Percentiles rank a stretch among this genome's conserved stretches.
Evolutionary conservation across 2,888 invertebrate genomes (phyloP).

Genomic region (Ferdinandea cuprea): DNA sequence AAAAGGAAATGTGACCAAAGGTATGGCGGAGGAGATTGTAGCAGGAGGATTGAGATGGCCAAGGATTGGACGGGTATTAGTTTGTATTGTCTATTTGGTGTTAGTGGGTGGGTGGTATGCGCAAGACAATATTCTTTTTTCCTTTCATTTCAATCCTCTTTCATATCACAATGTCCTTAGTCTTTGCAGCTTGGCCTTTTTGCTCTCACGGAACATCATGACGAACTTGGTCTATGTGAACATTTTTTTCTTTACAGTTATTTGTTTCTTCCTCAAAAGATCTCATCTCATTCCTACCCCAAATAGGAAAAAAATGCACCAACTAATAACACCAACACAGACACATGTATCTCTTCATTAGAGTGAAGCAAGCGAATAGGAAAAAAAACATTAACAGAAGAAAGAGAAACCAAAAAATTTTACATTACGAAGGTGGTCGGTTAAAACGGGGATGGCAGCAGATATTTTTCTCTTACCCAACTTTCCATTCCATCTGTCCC

Average conservation of each 20-base stretch:
- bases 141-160: neutral
- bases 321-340: slow-evolving; percentile 15
- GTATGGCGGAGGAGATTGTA: slow-evolving; percentile 6
- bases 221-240: slow-evolving; percentile 52
- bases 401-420: slow-evolving; percentile 40
- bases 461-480: neutral
- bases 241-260: slow-evolving; percentile 2
- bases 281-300: slow-evolving; percentile 3
- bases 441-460: slow-evolving; percentile 2
- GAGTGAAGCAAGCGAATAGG: neutral
- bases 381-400: neutral
- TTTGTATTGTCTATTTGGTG: slow-evolving; percentile 56
- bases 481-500: slow-evolving; percentile 30
- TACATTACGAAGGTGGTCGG: slow-evolving; percentile 41
- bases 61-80: slow-evolving; percentile 58
- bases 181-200: slow-evolving; percentile 56
- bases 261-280: slow-evolving; percentile 31
- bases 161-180: slow-evolving; percentile 37
- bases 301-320: slow-evolving; percentile 11
- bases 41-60: slow-evolving; percentile 14
- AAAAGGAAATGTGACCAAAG: slow-evolving; percentile 19
- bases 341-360: slow-evolving; percentile 34
- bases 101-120: slow-evolving; percentile 57
- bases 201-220: slow-evolving; percentile 32
- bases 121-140: slow-evolving; percentile 56